Conservation (phyloP, 2,888 invertebrate species). For the Heliconius aoede region DNA sequence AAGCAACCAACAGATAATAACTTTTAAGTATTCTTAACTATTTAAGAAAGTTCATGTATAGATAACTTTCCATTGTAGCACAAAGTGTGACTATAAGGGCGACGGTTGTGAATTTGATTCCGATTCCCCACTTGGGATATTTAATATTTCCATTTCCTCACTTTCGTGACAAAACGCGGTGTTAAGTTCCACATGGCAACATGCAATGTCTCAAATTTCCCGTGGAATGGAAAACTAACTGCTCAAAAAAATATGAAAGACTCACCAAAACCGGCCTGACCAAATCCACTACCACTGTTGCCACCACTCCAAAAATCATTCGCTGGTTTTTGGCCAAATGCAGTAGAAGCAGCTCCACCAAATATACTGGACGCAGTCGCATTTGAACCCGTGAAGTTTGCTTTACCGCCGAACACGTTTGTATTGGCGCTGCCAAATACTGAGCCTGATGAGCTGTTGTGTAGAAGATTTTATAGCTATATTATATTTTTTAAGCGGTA, state of each 20-base stretch:
- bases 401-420: slow-evolving; percentile 70
- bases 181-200: too few species aligned
- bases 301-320: slow-evolving; percentile 68
- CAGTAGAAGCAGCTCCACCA: slow-evolving; percentile 58
- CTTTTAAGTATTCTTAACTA: too few species aligned
- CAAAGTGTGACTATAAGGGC: too few species aligned
- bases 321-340: slow-evolving; percentile 65
- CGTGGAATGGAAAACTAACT: slow-evolving; percentile 52
- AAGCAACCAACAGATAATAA: too few species aligned
- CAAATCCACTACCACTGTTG: slow-evolving; percentile 62
- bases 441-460: slow-evolving; percentile 59
- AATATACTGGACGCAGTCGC: slow-evolving; percentile 66
- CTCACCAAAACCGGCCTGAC: slow-evolving; percentile 53
- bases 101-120: too few species aligned
- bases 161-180: too few species aligned
- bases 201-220: neutral
- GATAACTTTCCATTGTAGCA: too few species aligned
- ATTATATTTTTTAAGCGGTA: neutral
- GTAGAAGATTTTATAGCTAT: slow-evolving; percentile 8
- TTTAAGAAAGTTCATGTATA: too few species aligned
- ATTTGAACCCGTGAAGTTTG: slow-evolving; percentile 69
- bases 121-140: too few species aligned
- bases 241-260: neutral
- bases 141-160: too few species aligned
- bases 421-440: slow-evolving; percentile 64